These are phyloP conservation scores for Uropetala carovei DNA, from an alignment of 2,888 invertebrate species.

Conservation along the genomic window DNA sequence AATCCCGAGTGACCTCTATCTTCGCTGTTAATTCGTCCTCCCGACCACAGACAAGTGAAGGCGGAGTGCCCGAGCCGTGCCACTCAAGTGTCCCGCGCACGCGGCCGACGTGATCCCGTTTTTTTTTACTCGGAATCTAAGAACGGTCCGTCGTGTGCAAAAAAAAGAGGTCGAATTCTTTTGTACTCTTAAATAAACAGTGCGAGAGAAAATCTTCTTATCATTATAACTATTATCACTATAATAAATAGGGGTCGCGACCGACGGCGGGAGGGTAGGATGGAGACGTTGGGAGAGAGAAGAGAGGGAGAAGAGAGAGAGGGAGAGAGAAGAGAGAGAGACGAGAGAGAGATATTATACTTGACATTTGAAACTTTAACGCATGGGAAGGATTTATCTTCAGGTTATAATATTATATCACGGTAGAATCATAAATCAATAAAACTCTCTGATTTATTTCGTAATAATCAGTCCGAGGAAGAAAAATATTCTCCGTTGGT, in stretches of 20 bases:
- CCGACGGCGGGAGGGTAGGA: not conserved
- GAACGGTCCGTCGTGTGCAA: not conserved
- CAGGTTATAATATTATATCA: too few relatives aligned
- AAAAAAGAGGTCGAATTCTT: not conserved
- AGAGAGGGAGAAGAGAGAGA: too few relatives aligned
- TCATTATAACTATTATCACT: not conserved
- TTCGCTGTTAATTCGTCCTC: constrained; percentile 12
- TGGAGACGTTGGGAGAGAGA: not conserved
- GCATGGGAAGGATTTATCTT: too few relatives aligned
- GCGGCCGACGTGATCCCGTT: not conserved
- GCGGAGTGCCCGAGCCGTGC: not conserved
- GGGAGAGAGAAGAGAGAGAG: not conserved
- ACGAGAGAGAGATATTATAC: too few relatives aligned
- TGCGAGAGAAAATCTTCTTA: not conserved
- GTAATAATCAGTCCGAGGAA: too few relatives aligned
- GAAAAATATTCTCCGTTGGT: too few relatives aligned
- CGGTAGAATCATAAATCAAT: too few relatives aligned
- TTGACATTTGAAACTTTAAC: too few relatives aligned
- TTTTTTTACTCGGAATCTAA: not conserved
- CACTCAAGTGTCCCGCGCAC: not conserved
- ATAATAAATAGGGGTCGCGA: not conserved
- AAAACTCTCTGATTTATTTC: too few relatives aligned
- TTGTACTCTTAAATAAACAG: not conserved
- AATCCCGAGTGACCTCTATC: not conserved
- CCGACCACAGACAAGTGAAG: constrained; percentile 51